Base-by-base conservation (phyloP, 2,797 vertebrate species). In the Tapirus indicus region DNA sequence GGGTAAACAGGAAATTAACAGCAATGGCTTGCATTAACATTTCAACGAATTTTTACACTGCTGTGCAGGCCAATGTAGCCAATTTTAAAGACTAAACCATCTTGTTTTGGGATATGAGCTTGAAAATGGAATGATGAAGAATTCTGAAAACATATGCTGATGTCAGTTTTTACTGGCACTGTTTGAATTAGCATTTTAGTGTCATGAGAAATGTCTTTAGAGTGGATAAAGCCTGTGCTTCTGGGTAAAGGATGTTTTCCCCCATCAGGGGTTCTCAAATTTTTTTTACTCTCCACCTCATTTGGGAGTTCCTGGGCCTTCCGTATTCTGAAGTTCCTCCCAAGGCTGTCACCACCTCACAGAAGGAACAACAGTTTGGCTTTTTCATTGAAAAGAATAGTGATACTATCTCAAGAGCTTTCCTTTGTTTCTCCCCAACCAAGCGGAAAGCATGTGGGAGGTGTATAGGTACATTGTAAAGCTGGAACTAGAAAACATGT, bases 1-100 rank as follows among this genome's bases (percentile, higher is more conserved):
- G 49, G 20, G n/a, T 92, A 92, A 93, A 92, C 52, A 88, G 23
- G 88, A 96, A 94, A 94, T 89, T 82, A 94, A 68, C 66, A 91
- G 56, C 94, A 82, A 85, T 71, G 29, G 8, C 54, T 86, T 89
- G 56, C 77, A 66, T 88, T 96, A 95, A 91, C 85, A 89, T 96
- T 93, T 94, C 89, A 95, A 95, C 86, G 92, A 69, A 54, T 52
- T 93, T 87, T 75, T 71, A 60, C 35, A 20, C 71, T 79, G 54
- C 69, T 49, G 21, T 86, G 44, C 68, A 29, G 79, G n/a, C 58
- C 58, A 58, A 2, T 35, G 21, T 18, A 84, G 64, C 68, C 88
- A 60, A 1, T 83, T 97, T 97, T 94, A 95, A 96, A 92, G 71
- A 91, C 27, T 38, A 23, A 93, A 72, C 54, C 38, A n/a, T 84